Percentiles rank a stretch among this genome's conserved stretches.
phyloP scores from a whole-genome alignment of 2,113 vertebrate species.

The Dipodomys merriami region DNA sequence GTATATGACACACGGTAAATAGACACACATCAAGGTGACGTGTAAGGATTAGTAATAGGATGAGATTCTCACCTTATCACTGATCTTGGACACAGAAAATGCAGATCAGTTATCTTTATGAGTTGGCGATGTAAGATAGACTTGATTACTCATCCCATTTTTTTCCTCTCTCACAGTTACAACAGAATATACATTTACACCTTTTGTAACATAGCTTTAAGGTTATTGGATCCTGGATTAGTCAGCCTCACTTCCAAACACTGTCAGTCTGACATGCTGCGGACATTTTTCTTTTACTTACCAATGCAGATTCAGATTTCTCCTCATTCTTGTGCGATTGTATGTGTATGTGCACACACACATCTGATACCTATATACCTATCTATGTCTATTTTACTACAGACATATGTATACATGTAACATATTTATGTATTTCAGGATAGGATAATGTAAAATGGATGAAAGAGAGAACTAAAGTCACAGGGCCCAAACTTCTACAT shows the following conservation, averaged over 20 bases:
- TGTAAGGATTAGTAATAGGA: too few relatives aligned
- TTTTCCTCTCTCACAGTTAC: neutral
- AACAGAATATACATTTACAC: neutral
- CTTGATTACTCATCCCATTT: neutral
- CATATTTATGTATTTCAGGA: neutral
- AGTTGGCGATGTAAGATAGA: neutral
- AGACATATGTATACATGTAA: neutral
- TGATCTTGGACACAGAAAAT: neutral
- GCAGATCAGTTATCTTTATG: neutral
- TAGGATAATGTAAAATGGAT: neutral
- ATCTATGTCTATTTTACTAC: too few relatives aligned
- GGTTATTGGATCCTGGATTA: neutral
- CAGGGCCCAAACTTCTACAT: neutral
- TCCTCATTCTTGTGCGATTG: neutral
- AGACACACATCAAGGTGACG: neutral
- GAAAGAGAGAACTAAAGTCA: neutral
- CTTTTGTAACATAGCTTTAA: neutral
- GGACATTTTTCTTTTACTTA: neutral
- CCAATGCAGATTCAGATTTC: neutral
- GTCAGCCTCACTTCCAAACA: neutral
- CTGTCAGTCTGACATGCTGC: neutral
- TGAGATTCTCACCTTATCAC: neutral
- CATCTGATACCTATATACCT: neutral
- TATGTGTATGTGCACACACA: neutral
- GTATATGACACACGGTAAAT: neutral